These are phyloP conservation scores for Manis crassicaudata DNA, from an alignment of 2,797 vertebrate genomes.

Conservation along the genomic window DNA sequence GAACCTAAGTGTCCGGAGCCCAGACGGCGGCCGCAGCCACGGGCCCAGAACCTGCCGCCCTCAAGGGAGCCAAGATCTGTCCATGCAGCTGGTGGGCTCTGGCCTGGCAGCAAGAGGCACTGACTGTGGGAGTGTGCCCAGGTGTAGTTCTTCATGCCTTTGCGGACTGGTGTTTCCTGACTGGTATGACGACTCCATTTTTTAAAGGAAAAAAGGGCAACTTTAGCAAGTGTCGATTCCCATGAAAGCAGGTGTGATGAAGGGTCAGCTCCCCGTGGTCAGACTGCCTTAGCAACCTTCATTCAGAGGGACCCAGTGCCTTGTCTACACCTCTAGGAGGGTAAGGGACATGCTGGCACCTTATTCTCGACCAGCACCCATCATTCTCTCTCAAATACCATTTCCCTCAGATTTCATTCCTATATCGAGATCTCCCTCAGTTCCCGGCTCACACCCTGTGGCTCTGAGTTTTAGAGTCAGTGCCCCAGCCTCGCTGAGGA, in stretches of 20 bases:
- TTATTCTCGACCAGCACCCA: not conserved
- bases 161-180: not conserved
- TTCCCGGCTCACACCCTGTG: not conserved
- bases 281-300: not conserved
- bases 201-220: not conserved
- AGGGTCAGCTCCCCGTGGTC: not conserved
- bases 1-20: not conserved
- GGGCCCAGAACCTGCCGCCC: rapidly evolving
- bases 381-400: slow-evolving; percentile 25
- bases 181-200: not conserved
- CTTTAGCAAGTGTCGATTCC: not conserved
- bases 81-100: not conserved
- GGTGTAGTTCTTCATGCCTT: too few species aligned
- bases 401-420: not conserved
- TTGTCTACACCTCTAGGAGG: not conserved
- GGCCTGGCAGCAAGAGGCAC: rapidly evolving
- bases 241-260: too few species aligned
- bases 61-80: not conserved
- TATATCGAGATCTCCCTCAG: not conserved
- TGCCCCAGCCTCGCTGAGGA: slow-evolving; percentile 8
- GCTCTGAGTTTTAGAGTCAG: slow-evolving; percentile 8
- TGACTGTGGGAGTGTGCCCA: not conserved
- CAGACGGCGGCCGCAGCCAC: not conserved
- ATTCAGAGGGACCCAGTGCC: not conserved
- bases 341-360: not conserved